Evolutionary conservation across 1,140 invertebrate species (phyloP).

Genomic region (Drosophila navojoa): DNA sequence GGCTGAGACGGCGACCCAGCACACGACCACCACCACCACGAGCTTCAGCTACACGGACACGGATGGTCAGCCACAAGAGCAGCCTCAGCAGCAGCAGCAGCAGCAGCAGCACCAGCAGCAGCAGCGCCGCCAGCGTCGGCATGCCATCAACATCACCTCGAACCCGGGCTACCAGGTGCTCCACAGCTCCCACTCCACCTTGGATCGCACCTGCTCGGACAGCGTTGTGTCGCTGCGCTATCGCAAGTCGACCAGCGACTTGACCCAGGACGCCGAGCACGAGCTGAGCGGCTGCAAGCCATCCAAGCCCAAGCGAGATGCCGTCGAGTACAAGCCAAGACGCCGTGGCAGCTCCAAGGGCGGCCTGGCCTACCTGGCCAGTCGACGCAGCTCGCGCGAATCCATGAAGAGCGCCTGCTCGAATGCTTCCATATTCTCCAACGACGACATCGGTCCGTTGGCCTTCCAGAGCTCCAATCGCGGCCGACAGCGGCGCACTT

Average conservation of each 20-base stretch:
- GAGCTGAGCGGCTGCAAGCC: conserved; percentile 69
- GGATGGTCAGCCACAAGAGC: conserved; percentile 19
- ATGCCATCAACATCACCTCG: conserved; percentile 83
- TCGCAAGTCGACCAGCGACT: conserved; percentile 89
- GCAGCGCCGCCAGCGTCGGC: conserved; percentile 64
- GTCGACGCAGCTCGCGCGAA: conserved; percentile 88
- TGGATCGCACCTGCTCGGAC: conserved; percentile 83
- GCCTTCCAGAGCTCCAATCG: conserved; percentile 89
- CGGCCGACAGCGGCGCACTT: conserved; percentile 90
- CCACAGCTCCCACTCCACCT: conserved; percentile 81
- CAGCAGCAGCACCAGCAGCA: conserved; percentile 11
- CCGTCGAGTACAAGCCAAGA: conserved; percentile 67
- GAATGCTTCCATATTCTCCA: conserved; percentile 86
- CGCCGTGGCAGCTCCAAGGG: conserved; percentile 84
- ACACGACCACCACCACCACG: conserved; percentile 76
- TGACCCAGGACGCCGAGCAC: conserved; percentile 86
- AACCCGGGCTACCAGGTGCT: conserved; percentile 83
- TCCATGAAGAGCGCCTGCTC: conserved; percentile 88
- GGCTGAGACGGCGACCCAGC: conserved; percentile 62
- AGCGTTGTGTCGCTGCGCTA: conserved; percentile 84
- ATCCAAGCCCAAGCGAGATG: conserved; percentile 51
- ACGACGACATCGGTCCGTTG: conserved; percentile 90
- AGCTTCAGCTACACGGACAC: conserved; percentile 80
- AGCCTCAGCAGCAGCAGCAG: no score
- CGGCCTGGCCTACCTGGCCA: conserved; percentile 90